Evolutionary conservation across 2,888 invertebrate genomes (phyloP), one percentile per base, ranked within the genome.

Genomic region (Cacoxenus indagator): DNA sequence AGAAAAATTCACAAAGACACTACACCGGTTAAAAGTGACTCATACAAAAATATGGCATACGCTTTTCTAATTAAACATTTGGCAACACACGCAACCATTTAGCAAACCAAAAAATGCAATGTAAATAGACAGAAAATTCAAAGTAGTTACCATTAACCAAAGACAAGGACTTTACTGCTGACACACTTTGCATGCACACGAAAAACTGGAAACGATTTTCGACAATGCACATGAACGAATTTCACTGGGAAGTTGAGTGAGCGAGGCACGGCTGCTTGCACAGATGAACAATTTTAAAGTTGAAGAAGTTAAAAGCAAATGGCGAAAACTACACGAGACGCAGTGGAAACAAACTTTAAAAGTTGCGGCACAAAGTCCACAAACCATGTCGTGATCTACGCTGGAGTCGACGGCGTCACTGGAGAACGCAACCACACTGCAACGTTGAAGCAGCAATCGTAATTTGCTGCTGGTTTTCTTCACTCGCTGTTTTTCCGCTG

Each of bases 191-290:
- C 77, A 82, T 78, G 77, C 74, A 79, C 51, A 19, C 51, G 19
- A 51, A 74, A n/a, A 78, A 73, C 76, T 73, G 57, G 65, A 81
- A 79, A 82, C 74, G 76, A 77, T 82, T 82, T 82, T 81, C 77
- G 14, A 9, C 51, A 51, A 17, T 22, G 51, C 51, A 19, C 51
- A 51, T 14, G 51, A 51, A 14, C n/a, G 22, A 51, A 4, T 51
- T 51, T 51, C 51, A 37, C 19, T 51, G 9, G 17, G 9, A 51
- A 51, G 19, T 22, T 51, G 22, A 22, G 17, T 48, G n/a, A 48
- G 19, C 6, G 19, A 17, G 48, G 48, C 19, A 22, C n/a, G 0
- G n/a, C 11, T 17, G 17, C 17, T n/a, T 9, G 22, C 22, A 22
- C 14, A 14, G 17, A 51, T 6, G 19, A 51, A 51, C 51, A 51